A percentile compares a stretch with the other conserved stretches of the same genome.
Evolutionary conservation across 1,140 invertebrate genomes (phyloP).

Genomic region (Agraylea sexmaculata): DNA sequence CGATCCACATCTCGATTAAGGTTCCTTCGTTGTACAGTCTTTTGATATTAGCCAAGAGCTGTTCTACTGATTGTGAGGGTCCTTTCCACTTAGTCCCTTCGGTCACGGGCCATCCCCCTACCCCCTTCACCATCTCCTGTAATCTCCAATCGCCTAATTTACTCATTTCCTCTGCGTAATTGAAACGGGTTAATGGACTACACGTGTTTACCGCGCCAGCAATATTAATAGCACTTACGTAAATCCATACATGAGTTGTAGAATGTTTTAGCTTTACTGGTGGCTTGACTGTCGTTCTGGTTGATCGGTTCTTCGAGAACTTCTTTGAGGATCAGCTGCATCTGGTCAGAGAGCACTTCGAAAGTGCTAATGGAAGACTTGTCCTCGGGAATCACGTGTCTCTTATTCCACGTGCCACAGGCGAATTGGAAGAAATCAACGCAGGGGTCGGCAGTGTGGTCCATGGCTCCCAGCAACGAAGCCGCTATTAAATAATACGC

Average conservation of each 20-base stretch:
- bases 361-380: conserved; percentile 78
- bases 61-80: conserved; percentile 46
- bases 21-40: conserved; percentile 64
- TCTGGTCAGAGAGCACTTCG: conserved; percentile 71
- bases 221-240: conserved; percentile 49
- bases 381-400: conserved; percentile 83
- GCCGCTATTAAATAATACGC: conserved; percentile 58
- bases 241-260: conserved; percentile 80
- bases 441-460: conserved; percentile 67
- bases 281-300: conserved; percentile 54
- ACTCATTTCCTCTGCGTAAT: conserved; percentile 56
- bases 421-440: conserved; percentile 83
- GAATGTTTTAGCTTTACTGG: conserved; percentile 71
- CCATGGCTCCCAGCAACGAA: conserved; percentile 75
- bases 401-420: conserved; percentile 81
- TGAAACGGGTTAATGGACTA: background rate
- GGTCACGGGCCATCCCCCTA: conserved; percentile 70
- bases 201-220: background rate
- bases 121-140: conserved; percentile 41
- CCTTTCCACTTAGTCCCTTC: conserved; percentile 45
- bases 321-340: conserved; percentile 73
- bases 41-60: conserved; percentile 53
- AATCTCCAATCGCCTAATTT: conserved; percentile 55
- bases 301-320: conserved; percentile 56
- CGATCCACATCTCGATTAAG: conserved; percentile 68